These are phyloP conservation scores for Amniataba percoides DNA, from an alignment of 2,797 vertebrate genomes.

Conservation along the genomic window DNA sequence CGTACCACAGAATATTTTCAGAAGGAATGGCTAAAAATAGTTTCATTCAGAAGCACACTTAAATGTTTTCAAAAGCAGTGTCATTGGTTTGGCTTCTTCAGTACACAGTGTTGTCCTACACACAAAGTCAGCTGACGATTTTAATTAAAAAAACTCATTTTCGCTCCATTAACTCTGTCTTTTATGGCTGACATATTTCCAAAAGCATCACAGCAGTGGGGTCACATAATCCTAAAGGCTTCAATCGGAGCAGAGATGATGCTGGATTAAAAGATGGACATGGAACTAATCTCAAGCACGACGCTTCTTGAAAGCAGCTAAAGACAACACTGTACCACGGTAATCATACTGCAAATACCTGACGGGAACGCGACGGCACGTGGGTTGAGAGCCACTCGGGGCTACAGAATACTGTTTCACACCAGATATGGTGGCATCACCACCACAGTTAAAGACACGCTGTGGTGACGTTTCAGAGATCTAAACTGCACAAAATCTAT, in stretches of 20 bases:
- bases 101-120: constrained; percentile 42
- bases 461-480: constrained; percentile 16
- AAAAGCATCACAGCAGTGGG: constrained; percentile 25
- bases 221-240: constrained; percentile 23
- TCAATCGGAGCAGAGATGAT: constrained; percentile 25
- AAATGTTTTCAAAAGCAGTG: constrained; percentile 21
- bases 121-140: too few relatives aligned
- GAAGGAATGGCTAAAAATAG: constrained; percentile 31
- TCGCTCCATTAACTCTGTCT: background rate
- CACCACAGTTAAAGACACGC: constrained; percentile 17
- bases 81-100: constrained; percentile 46
- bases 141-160: background rate
- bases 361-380: background rate
- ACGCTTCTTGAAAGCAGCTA: constrained; percentile 28
- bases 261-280: constrained; percentile 6
- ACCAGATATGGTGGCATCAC: background rate
- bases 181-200: constrained; percentile 6
- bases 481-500: constrained; percentile 8
- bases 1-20: constrained; percentile 38
- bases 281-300: constrained; percentile 2
- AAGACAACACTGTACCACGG: constrained; percentile 26
- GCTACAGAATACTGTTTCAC: constrained; percentile 42
- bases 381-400: constrained; percentile 32
- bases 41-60: constrained; percentile 10
- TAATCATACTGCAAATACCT: constrained; percentile 23